Evolutionary conservation across 2,888 invertebrate species (phyloP).

Genomic region (Aphodius sticticus): DNA sequence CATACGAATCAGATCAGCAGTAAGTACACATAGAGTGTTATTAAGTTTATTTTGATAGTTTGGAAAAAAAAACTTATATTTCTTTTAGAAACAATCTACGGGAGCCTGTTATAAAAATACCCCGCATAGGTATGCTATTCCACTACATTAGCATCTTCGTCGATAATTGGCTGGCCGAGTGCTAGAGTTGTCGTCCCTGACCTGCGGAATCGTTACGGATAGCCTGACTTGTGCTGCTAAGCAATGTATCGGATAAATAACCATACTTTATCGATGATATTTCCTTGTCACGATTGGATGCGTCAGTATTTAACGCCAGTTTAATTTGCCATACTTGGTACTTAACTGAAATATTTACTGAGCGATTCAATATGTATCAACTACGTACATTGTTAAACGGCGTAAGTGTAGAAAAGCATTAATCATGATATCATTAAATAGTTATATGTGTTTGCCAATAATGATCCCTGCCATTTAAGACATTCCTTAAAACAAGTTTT

Average conservation of each 20-base stretch:
- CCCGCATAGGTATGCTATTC: background rate
- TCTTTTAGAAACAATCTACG: too few relatives aligned
- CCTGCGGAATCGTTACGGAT: background rate
- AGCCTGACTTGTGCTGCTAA: background rate
- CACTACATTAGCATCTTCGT: background rate
- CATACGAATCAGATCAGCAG: too few relatives aligned
- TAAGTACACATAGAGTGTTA: too few relatives aligned
- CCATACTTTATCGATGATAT: background rate
- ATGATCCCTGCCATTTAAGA: background rate
- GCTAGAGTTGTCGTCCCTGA: background rate
- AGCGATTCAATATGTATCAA: background rate
- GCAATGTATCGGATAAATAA: background rate
- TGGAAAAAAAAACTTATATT: too few relatives aligned
- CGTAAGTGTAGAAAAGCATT: background rate
- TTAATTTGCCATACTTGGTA: background rate
- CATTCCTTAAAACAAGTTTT: background rate
- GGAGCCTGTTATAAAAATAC: background rate
- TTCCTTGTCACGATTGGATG: background rate
- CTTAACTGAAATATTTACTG: background rate
- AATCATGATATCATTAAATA: background rate
- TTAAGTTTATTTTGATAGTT: too few relatives aligned
- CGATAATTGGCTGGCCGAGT: background rate
- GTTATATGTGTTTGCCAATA: background rate
- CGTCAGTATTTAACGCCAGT: background rate
- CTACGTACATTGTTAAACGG: background rate